A percentile compares a stretch with the other conserved stretches of the same genome.
Evolutionary conservation across 2,797 vertebrate species (phyloP).

Genomic region (Mallotus villosus): DNA sequence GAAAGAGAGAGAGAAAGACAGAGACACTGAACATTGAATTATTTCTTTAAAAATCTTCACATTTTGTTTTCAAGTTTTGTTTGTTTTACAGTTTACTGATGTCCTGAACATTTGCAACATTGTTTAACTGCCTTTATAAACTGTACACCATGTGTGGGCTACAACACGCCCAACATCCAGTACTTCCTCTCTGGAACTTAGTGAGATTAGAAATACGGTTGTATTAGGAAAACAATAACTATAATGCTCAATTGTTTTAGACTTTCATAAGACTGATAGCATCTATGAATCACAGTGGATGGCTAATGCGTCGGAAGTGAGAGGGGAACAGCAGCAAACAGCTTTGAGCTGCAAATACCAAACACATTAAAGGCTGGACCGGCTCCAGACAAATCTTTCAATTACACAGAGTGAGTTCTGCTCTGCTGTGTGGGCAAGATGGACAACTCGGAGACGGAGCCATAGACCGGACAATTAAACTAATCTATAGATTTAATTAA

Average conservation of each 20-base stretch:
- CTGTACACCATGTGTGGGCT: not conserved
- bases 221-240: constrained; percentile 57
- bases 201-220: not conserved
- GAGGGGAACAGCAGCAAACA: constrained; percentile 66
- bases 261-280: constrained; percentile 55
- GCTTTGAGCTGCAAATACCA: constrained; percentile 66
- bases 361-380: constrained; percentile 73
- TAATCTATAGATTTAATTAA: constrained; percentile 82
- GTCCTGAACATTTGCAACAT: too few species aligned
- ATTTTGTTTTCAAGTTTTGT: too few species aligned
- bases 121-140: not conserved
- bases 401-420: constrained; percentile 78
- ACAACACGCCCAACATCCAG: not conserved
- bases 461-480: constrained; percentile 76
- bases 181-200: not conserved
- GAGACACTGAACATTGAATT: too few species aligned
- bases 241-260: constrained; percentile 56
- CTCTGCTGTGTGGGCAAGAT: constrained; percentile 66
- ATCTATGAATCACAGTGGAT: constrained; percentile 56
- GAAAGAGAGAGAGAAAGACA: not conserved
- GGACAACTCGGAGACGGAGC: constrained; percentile 70
- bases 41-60: too few species aligned
- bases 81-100: too few species aligned
- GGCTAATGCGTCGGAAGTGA: constrained; percentile 67
- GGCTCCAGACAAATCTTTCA: constrained; percentile 78